Evolutionary conservation across 2,113 vertebrate genomes (phyloP).

Genomic region (Elephantulus edwardii): DNA sequence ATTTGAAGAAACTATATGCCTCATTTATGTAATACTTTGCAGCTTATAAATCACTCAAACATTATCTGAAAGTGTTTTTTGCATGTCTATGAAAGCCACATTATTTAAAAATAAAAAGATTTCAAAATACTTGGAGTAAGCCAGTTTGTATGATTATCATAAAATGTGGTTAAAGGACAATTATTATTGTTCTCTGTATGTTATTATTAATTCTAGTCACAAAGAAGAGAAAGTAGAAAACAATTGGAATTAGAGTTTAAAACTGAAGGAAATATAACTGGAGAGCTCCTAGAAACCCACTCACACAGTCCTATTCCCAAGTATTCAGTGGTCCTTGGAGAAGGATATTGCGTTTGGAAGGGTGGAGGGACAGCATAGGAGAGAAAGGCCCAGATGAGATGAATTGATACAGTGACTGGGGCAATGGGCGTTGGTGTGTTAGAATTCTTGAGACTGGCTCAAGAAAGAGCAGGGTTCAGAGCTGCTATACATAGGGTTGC

Average conservation of each 20-base stretch:
- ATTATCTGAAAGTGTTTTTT: neutral
- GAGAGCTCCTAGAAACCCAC: neutral
- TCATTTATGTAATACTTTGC: neutral
- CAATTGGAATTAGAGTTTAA: neutral
- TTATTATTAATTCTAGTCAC: neutral
- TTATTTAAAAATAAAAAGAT: conserved; percentile 50
- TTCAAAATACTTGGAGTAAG: conserved; percentile 19
- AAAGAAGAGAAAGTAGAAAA: neutral
- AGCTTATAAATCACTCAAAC: conserved; percentile 5
- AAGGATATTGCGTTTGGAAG: neutral
- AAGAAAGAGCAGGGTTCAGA: no score
- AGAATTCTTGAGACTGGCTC: no score
- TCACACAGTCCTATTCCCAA: neutral
- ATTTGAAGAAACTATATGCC: neutral
- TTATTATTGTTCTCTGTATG: neutral
- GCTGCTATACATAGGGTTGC: no score
- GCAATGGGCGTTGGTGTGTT: no score
- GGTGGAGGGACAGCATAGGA: no score
- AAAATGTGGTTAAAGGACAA: neutral
- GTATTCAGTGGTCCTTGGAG: neutral
- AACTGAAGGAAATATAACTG: neutral
- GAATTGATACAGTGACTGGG: no score
- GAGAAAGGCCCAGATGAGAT: no score
- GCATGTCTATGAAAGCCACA: conserved; percentile 26
- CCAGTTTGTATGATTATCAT: neutral